Percentiles rank a stretch among this genome's conserved stretches.
Evolutionary conservation across 1,140 invertebrate genomes (phyloP).

Genomic region (Saccostrea cuccullata): DNA sequence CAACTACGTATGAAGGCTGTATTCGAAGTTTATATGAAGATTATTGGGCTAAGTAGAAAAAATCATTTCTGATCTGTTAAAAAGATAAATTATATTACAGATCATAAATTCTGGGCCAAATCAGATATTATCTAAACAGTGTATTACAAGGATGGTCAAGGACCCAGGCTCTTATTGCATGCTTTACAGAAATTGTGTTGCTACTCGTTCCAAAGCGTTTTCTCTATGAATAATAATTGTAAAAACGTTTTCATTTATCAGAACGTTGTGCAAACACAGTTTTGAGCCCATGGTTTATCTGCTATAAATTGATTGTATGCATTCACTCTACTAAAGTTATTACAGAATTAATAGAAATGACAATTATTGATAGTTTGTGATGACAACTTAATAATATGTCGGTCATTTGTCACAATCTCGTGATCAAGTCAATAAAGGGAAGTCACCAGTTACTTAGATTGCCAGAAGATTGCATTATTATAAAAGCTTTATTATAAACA

Average conservation of each 20-base stretch:
- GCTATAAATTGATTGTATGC: slow-evolving; percentile 8
- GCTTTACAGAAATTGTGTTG: background rate
- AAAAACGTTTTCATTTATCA: background rate
- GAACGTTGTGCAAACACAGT: background rate
- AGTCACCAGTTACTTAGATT: background rate
- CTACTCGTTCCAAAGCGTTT: background rate
- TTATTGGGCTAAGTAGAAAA: no score
- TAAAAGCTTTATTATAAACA: no score
- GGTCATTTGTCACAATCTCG: background rate
- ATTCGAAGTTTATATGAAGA: no score
- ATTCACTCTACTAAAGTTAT: background rate
- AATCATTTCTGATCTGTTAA: no score
- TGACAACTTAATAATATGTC: slow-evolving; percentile 21
- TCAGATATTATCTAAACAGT: background rate
- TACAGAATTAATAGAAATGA: background rate
- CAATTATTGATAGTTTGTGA: background rate
- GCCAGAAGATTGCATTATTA: no score
- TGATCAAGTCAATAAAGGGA: background rate
- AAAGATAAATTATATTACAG: background rate
- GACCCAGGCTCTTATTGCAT: background rate
- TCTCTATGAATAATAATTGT: background rate
- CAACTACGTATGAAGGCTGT: no score
- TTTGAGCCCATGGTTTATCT: background rate
- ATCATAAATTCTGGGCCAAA: background rate
- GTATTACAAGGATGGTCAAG: background rate